phyloP scores from a whole-genome alignment of 2,888 invertebrate genomes.

The Agrochola macilenta region DNA sequence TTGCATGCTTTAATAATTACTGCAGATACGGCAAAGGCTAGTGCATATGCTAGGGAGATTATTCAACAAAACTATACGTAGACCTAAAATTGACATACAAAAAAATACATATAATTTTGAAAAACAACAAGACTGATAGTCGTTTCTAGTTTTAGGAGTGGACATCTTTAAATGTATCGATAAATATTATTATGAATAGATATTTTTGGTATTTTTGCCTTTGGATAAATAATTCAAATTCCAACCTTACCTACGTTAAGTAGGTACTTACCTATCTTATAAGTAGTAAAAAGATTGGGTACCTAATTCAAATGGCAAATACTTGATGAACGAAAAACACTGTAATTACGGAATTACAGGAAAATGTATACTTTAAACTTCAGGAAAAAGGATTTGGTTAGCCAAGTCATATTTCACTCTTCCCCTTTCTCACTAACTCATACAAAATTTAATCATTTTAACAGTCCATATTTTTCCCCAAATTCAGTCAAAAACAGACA shows the following conservation, averaged over 20 bases:
- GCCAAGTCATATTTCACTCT: neutral
- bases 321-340: neutral
- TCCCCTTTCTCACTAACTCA: neutral
- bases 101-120: no score
- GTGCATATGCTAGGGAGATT: neutral
- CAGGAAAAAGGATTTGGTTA: neutral
- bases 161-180: no score
- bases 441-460: slow-evolving; percentile 40
- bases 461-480: slow-evolving; percentile 30
- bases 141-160: no score
- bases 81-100: no score
- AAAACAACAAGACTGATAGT: no score
- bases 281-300: neutral
- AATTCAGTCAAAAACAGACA: slow-evolving; percentile 44
- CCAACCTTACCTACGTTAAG: no score
- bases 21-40: neutral
- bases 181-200: no score
- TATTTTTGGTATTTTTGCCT: no score
- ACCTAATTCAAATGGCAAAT: neutral
- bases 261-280: no score
- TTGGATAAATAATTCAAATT: neutral
- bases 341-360: neutral
- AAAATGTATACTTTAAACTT: neutral
- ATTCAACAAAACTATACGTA: no score
- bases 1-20: slow-evolving; percentile 30